Conservation (phyloP, 2,113 vertebrate species). For the Erpornis zantholeuca region DNA sequence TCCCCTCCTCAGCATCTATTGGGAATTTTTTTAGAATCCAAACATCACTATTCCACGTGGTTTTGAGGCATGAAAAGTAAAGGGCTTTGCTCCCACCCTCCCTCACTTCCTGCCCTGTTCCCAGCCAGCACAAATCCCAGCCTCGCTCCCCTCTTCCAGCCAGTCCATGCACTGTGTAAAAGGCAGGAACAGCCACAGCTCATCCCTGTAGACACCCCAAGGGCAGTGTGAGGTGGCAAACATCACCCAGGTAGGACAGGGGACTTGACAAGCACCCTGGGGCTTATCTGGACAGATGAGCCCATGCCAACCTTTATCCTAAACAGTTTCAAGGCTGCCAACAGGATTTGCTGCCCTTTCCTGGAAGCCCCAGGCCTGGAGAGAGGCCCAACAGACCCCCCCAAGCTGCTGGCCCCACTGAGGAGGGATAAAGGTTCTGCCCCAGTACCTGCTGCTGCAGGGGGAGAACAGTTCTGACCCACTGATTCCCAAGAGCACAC, state of each 20-base stretch:
- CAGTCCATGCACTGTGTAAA: neutral
- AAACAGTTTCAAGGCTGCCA: fast-evolving
- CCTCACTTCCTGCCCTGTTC: fast-evolving
- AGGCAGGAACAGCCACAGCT: no score
- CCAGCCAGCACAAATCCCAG: neutral
- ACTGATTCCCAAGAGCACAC: fast-evolving
- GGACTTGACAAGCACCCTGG: no score
- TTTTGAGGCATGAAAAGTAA: neutral
- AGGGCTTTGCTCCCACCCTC: neutral
- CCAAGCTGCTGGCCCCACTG: neutral
- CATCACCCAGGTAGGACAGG: neutral
- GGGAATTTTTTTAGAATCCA: neutral
- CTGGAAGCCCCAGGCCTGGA: neutral
- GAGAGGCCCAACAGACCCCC: neutral
- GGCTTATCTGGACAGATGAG: neutral
- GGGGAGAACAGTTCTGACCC: neutral
- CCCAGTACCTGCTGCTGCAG: constrained; percentile 8
- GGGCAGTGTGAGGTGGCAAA: neutral
- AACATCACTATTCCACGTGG: neutral
- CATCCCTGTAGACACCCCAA: neutral
- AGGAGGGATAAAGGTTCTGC: neutral
- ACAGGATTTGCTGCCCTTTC: neutral
- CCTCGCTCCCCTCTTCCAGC: neutral
- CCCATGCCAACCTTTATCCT: fast-evolving
- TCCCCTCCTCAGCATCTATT: neutral